A percentile compares a stretch with the other conserved stretches of the same genome.
phyloP scores from a whole-genome alignment of 2,888 invertebrate species.

The Carpatolechia fugitivella region DNA sequence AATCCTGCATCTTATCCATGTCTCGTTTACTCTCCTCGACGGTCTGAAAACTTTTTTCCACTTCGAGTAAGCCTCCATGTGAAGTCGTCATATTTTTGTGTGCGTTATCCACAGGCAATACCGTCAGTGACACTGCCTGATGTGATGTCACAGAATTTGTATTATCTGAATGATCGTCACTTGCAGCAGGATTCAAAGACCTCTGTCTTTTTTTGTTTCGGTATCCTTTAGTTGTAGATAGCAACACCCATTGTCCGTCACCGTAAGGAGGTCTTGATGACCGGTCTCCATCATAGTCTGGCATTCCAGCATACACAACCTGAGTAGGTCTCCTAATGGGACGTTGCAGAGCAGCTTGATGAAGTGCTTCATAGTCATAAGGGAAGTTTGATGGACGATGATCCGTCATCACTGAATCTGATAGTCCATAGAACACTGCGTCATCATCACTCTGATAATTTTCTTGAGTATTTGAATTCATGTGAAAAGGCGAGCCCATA shows the following conservation, averaged over 20 bases:
- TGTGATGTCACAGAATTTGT: constrained; percentile 56
- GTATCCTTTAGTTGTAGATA: constrained; percentile 89
- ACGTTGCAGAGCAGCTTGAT: constrained; percentile 53
- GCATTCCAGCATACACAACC: constrained; percentile 70
- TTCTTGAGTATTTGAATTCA: constrained; percentile 37
- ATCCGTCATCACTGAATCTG: constrained; percentile 71
- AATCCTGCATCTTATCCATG: constrained; percentile 60
- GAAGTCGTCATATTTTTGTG: constrained; percentile 82
- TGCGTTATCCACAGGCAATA: constrained; percentile 84
- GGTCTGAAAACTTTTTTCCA: constrained; percentile 84
- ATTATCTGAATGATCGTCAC: constrained; percentile 43
- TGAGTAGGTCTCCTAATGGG: constrained; percentile 66
- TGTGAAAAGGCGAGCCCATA: not conserved
- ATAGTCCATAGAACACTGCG: constrained; percentile 58
- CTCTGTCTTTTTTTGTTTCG: constrained; percentile 75
- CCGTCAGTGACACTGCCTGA: constrained; percentile 82
- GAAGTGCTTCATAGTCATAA: constrained; percentile 66
- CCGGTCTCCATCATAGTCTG: constrained; percentile 68
- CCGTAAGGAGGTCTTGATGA: constrained; percentile 81
- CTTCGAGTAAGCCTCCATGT: constrained; percentile 87
- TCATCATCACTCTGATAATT: constrained; percentile 54
- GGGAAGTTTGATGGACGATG: constrained; percentile 71
- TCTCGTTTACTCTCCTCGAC: constrained; percentile 80
- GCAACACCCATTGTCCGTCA: constrained; percentile 87
- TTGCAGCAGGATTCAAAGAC: constrained; percentile 45